These are phyloP conservation scores for Anthoptus insignis DNA, from an alignment of 2,888 invertebrate genomes.

Conservation along the genomic window DNA sequence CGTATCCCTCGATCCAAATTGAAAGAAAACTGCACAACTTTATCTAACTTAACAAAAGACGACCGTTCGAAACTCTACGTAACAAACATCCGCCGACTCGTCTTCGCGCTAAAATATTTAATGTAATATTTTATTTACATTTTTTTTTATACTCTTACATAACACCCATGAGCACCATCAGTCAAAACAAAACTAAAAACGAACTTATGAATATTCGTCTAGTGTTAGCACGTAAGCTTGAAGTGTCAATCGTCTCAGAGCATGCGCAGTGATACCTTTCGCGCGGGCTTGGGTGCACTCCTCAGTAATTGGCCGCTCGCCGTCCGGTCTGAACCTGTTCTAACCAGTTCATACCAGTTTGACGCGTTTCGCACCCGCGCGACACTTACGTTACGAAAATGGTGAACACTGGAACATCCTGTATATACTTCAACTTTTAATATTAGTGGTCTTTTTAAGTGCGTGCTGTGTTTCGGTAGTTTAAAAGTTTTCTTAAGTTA, in stretches of 20 bases:
- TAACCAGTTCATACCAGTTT: constrained; percentile 49
- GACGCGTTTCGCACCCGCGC: constrained; percentile 54
- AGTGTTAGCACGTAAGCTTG: constrained; percentile 62
- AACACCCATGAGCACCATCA: constrained; percentile 62
- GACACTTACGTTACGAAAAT: constrained; percentile 53
- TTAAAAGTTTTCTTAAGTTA: constrained; percentile 31
- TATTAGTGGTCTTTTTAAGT: constrained; percentile 31
- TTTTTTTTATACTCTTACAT: constrained; percentile 38
- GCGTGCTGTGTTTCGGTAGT: constrained; percentile 33
- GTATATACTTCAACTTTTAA: constrained; percentile 40
- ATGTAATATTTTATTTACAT: constrained; percentile 1
- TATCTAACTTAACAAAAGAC: too few relatives aligned
- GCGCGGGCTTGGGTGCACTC: constrained; percentile 68
- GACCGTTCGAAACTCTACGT: too few relatives aligned
- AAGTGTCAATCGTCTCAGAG: constrained; percentile 73
- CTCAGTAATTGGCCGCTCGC: constrained; percentile 80
- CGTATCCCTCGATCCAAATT: too few relatives aligned
- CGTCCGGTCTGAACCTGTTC: constrained; percentile 59
- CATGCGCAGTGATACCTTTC: constrained; percentile 70
- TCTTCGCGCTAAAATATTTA: neutral
- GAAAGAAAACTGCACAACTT: too few relatives aligned
- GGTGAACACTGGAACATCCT: constrained; percentile 52
- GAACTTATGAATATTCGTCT: constrained; percentile 79
- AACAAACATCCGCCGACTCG: neutral
- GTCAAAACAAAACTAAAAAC: constrained; percentile 77